phyloP scores from a whole-genome alignment of 2,888 invertebrate species.

The Dioctria rufipes region DNA sequence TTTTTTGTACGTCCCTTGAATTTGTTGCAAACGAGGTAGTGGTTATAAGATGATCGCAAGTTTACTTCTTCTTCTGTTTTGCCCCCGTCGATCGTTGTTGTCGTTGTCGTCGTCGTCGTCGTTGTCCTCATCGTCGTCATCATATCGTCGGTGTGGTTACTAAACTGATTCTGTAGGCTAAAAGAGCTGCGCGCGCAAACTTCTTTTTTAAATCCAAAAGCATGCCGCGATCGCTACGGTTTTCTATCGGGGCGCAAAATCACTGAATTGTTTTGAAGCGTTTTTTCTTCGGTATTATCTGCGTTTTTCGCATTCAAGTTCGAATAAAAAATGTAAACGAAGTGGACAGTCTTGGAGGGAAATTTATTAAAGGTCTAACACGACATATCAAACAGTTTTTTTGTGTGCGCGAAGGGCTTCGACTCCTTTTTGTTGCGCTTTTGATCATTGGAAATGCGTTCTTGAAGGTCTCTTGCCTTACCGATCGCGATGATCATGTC shows the following conservation, averaged over 20 bases:
- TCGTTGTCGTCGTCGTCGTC: too few relatives aligned
- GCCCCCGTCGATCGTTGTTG: slow-evolving; percentile 37
- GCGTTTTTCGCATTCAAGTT: slow-evolving; percentile 54
- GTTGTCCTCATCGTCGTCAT: too few relatives aligned
- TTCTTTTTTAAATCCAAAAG: slow-evolving; percentile 48
- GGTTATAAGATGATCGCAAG: slow-evolving; percentile 32
- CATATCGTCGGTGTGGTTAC: background rate
- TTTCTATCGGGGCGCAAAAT: slow-evolving; percentile 60
- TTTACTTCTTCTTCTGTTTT: slow-evolving; percentile 40
- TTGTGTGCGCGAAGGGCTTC: slow-evolving; percentile 33
- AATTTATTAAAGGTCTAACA: slow-evolving; percentile 60
- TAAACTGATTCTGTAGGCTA: slow-evolving; percentile 13
- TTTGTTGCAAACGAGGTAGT: slow-evolving; percentile 53
- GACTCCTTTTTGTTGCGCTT: slow-evolving; percentile 52
- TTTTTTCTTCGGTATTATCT: slow-evolving; percentile 54
- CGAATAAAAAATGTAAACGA: slow-evolving; percentile 53
- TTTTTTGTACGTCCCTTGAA: slow-evolving; percentile 32
- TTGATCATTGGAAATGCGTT: slow-evolving; percentile 52
- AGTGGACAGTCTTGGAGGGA: slow-evolving; percentile 57
- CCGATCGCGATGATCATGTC: background rate
- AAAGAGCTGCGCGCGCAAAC: slow-evolving; percentile 37
- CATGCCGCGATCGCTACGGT: slow-evolving; percentile 59
- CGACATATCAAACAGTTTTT: slow-evolving; percentile 60
- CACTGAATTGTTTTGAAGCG: slow-evolving; percentile 60
- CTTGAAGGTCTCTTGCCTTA: slow-evolving; percentile 9